These are phyloP conservation scores for Trachelus troglodyta DNA, from an alignment of 2,888 invertebrate species.

Conservation along the genomic window DNA sequence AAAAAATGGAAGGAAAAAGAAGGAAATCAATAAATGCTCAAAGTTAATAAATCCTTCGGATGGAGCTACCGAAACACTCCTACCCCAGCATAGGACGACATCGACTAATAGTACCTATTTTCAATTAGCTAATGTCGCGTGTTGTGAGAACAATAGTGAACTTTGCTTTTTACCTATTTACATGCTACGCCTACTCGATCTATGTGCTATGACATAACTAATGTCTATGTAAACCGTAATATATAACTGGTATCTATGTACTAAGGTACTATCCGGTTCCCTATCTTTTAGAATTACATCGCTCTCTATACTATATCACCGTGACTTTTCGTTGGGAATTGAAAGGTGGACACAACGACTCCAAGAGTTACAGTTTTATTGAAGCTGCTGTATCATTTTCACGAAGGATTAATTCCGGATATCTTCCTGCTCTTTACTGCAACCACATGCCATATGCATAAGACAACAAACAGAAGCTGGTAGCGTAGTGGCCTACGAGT, in stretches of 20 bases:
- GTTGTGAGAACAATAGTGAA: background rate
- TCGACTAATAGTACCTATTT: background rate
- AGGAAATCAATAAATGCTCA: constrained; percentile 37
- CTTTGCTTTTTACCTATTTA: background rate
- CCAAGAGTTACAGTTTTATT: background rate
- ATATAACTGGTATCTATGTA: no score
- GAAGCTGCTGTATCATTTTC: background rate
- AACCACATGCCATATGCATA: constrained; percentile 13
- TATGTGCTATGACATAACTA: background rate
- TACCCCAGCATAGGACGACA: background rate
- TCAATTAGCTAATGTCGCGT: background rate
- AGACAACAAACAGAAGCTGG: constrained; percentile 13
- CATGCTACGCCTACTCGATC: background rate
- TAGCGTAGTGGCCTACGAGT: background rate
- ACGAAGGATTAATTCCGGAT: background rate
- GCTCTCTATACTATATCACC: background rate
- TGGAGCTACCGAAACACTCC: background rate
- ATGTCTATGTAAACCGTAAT: background rate
- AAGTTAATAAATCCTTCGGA: background rate
- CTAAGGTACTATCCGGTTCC: background rate
- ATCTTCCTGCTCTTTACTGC: constrained; percentile 13
- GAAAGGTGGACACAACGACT: background rate
- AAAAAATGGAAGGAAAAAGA: constrained; percentile 31
- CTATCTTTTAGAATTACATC: background rate
- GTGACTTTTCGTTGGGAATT: background rate